Evolutionary conservation across 2,797 vertebrate species (phyloP).

Genomic region (Distichodus sexfasciatus): DNA sequence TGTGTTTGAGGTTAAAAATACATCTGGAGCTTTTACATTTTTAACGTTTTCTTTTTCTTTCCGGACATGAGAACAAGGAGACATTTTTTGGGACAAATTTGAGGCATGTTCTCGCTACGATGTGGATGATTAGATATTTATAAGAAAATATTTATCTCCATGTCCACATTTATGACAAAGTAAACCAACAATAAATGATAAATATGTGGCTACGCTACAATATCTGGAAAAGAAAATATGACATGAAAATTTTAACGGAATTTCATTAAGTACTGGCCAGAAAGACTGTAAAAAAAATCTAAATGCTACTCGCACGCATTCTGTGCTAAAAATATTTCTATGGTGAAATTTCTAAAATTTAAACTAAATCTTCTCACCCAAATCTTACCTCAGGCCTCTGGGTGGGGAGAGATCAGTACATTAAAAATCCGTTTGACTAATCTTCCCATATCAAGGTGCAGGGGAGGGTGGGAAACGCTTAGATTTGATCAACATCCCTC

Average conservation of each 20-base stretch:
- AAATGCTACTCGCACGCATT: constrained; percentile 18
- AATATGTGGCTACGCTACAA: neutral
- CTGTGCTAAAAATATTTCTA: constrained; percentile 9
- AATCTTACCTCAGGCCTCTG: neutral
- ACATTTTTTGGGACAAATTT: neutral
- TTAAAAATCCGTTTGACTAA: neutral
- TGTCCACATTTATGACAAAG: neutral
- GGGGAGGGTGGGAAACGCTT: neutral
- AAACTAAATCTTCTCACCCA: constrained; percentile 14
- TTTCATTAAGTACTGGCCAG: neutral
- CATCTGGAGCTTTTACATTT: constrained; percentile 34
- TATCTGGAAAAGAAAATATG: neutral
- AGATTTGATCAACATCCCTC: neutral
- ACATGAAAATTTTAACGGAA: neutral
- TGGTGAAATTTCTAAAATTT: constrained; percentile 17
- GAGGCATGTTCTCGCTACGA: neutral
- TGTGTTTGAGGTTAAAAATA: constrained; percentile 48
- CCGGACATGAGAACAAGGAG: constrained; percentile 27
- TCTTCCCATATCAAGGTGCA: neutral
- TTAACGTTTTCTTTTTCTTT: too few species aligned
- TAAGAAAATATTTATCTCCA: neutral
- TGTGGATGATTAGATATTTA: neutral
- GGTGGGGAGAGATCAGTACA: constrained; percentile 16
- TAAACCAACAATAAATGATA: neutral
- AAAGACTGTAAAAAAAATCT: neutral